These are phyloP conservation scores for Macrotrachela quadricornifera DNA, from an alignment of 1,140 invertebrate species.

Conservation along the genomic window DNA sequence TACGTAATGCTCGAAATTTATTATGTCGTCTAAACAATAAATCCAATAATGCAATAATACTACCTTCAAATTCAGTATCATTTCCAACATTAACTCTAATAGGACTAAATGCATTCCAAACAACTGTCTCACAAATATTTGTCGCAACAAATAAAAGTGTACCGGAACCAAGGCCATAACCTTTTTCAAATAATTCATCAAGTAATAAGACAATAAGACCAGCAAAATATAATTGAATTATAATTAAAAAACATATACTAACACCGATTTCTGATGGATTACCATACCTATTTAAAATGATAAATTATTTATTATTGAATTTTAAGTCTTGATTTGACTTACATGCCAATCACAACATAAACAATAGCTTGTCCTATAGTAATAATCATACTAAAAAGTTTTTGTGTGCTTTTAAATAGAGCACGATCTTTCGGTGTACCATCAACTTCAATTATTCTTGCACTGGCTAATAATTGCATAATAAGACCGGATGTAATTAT, in stretches of 20 bases:
- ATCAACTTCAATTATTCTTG: constrained; percentile 99
- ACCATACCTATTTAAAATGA: too few species aligned
- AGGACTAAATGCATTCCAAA: constrained; percentile 99
- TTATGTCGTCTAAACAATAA: constrained; percentile 83
- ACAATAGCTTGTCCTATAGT: constrained; percentile 99
- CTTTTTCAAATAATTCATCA: constrained; percentile 89
- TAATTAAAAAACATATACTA: constrained; percentile 91
- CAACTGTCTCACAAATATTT: constrained; percentile 99
- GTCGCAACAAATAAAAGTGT: constrained; percentile 99
- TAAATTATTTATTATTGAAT: too few species aligned
- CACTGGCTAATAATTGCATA: constrained; percentile 96
- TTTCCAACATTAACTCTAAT: constrained; percentile 90
- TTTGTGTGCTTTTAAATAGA: constrained; percentile 96
- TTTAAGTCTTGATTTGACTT: too few species aligned
- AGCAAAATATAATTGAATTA: constrained; percentile 83
- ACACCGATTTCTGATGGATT: constrained; percentile 94
- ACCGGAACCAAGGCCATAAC: constrained; percentile 77
- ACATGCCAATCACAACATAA: constrained; percentile 90
- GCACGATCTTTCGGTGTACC: constrained; percentile 97
- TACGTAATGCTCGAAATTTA: constrained; percentile 84
- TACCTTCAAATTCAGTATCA: constrained; percentile 95
- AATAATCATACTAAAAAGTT: constrained; percentile 99
- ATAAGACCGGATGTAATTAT: constrained; percentile 98
- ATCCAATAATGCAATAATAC: constrained; percentile 89
- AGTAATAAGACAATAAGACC: constrained; percentile 88